A percentile compares a stretch with the other conserved stretches of the same genome.
These are phyloP conservation scores for Cliona cf. orientalis DNA, from an alignment of 37 sponge, comb jelly and placozoan species.

Conservation along the genomic window DNA sequence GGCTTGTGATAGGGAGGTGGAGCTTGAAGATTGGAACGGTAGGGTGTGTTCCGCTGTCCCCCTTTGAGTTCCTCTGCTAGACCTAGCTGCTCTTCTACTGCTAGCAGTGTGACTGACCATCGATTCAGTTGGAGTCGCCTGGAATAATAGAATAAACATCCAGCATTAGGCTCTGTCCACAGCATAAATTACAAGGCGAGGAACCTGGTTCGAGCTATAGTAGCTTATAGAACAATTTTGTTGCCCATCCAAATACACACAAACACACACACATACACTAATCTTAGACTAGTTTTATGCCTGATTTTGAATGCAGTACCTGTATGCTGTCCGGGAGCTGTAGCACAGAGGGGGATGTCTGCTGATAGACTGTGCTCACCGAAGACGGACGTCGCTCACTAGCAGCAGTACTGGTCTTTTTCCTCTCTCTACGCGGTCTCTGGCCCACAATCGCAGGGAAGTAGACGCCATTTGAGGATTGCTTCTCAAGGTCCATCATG, in stretches of 20 bases:
- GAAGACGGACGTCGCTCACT: conserved; percentile 4
- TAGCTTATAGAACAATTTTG: no score
- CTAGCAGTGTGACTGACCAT: neutral
- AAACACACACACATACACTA: no score
- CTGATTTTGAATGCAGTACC: neutral
- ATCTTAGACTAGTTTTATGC: no score
- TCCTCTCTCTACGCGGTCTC: neutral
- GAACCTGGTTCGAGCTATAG: no score
- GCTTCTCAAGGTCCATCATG: conserved; percentile 27
- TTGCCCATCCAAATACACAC: no score
- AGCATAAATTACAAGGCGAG: no score
- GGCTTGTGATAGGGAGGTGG: neutral
- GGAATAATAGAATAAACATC: no score
- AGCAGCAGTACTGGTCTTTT: neutral
- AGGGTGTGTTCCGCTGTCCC: neutral
- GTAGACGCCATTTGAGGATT: conserved; percentile 6
- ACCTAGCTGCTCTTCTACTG: neutral
- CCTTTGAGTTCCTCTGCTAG: neutral
- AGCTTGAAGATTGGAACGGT: neutral
- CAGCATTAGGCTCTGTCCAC: no score
- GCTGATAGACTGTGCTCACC: conserved; percentile 18
- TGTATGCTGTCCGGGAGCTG: neutral
- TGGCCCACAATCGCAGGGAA: conserved; percentile 39
- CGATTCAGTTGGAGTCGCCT: conserved; percentile 16
- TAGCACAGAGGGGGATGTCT: conserved; percentile 44